Percentiles rank a stretch among this genome's conserved stretches.
Conservation (phyloP, 2,888 invertebrate genomes). For the Gasteruption jaculator region DNA sequence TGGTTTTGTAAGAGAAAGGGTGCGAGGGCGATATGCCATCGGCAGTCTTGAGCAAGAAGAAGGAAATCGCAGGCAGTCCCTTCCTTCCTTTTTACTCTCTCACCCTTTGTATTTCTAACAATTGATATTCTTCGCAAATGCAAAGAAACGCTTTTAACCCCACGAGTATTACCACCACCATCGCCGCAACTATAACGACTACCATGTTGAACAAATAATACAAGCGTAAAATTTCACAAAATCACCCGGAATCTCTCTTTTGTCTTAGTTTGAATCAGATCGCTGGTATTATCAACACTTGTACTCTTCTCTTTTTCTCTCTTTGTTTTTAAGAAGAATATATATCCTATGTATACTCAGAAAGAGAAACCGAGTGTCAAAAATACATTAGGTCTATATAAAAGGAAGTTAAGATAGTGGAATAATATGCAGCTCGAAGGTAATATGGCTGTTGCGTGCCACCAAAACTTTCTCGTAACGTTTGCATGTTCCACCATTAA, state of each 20-base stretch:
- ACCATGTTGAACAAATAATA: constrained; percentile 48
- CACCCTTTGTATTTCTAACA: constrained; percentile 51
- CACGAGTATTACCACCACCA: no score
- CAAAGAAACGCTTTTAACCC: constrained; percentile 49
- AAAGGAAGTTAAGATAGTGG: constrained; percentile 1
- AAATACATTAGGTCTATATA: constrained; percentile 39
- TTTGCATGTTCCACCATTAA: constrained; percentile 48
- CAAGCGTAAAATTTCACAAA: constrained; percentile 42
- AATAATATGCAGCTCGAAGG: constrained; percentile 40
- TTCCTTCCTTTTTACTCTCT: constrained; percentile 33
- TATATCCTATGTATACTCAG: no score
- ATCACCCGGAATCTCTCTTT: constrained; percentile 31
- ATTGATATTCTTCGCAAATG: constrained; percentile 51
- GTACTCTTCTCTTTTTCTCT: no score
- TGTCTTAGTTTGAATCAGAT: no score
- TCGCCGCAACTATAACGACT: no score
- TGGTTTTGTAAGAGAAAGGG: no score
- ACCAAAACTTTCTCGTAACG: constrained; percentile 44
- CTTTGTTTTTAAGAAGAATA: no score
- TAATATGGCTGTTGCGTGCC: constrained; percentile 51
- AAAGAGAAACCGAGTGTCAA: constrained; percentile 28
- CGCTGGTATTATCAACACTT: no score
- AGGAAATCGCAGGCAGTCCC: no score
- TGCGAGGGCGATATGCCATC: constrained; percentile 35
- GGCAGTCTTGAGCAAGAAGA: no score